Base-by-base conservation (phyloP, 2,113 vertebrate species). In the Aramus guarauna region DNA sequence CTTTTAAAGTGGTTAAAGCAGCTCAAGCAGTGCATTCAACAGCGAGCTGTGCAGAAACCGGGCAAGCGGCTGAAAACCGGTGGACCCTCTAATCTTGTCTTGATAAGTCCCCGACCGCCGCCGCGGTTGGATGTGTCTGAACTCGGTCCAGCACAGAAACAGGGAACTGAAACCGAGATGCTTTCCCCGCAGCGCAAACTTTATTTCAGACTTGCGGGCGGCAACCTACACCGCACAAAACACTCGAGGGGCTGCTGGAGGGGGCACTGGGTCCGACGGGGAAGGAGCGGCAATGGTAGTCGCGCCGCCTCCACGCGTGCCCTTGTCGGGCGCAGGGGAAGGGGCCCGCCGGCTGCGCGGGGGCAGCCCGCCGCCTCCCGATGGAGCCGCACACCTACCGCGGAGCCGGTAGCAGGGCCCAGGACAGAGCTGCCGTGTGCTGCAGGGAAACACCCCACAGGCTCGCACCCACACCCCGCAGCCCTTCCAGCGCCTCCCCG, bases 1-100 rank as follows among this genome's bases (percentile, higher is more conserved):
- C 20, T 66, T 87, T 96, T 89, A 72, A 87, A 88, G 96, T 64
- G 85, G 78, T 90, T 50, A 78, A n/a, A n/a, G n/a, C n/a, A n/a
- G 55, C 62, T 90, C 58, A 36, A 66, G 77, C 58, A 48, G 11
- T 5, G 48, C 45, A 0, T 79, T 41, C 66, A 45, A 16, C 88
- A 69, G 58, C 67, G 34, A 58, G 34, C 43, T 27, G 66, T 4
- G 52, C 47, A 11, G 6, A 60, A 59, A 56, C 26, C 2, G 39
- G 39, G 73, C 23, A 37, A 78, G 53, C 5, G 14, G 63, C 86
- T 82, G 60, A 72, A 72, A 94, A 34, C 12, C 60, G 8, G 52
- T 7, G 63, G 43, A 74, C 64, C 68, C 73, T 74, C 78, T 77
- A 43, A 95, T 92, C 90, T 90, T 43, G 34, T 20, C 72, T 37